Evolutionary conservation across 1,140 invertebrate genomes (phyloP), one percentile per base, ranked within the genome.

Genomic region (Drosophila tristis): DNA sequence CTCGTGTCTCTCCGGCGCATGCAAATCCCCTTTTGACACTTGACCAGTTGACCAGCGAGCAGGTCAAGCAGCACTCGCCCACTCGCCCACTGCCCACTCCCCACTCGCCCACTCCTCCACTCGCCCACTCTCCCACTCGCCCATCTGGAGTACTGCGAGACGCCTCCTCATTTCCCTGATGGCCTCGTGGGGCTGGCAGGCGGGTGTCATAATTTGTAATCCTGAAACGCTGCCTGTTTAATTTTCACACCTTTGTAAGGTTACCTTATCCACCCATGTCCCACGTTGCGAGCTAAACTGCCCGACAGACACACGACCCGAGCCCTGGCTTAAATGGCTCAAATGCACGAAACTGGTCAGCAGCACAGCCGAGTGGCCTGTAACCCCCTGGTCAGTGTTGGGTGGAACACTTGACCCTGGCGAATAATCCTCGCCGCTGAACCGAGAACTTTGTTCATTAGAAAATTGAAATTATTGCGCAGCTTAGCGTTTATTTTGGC

Each of bases 21-120:
- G 84, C 84, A 89, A 87, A 87, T 87, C 84, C 84, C 84, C 58
- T 77, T 89, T 87, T 87, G 84, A 89, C 84, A 89, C 84, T 87
- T 89, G 84, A 86, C 84, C 84, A 78, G 72, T 74, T 82, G 84
- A 82, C 82, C 79, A 77, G 54, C 26, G 16, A 20, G 26, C 80
- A 20, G 64, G 35, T 60, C 61, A 61, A 58, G 64, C 66, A 70
- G 42, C 49, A 9, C 31, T 8, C 45, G 13, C 15, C 54, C 49
- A 13, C 16, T 16, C n/a, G n/a, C n/a, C n/a, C n/a, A n/a, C n/a
- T n/a, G n/a, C n/a, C n/a, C n/a, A n/a, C n/a, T 16, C 16, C 16
- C 16, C 16, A 16, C 16, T 16, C 1, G 0, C 16, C 16, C 16
- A 16, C 16, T 16, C 16, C 1, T 1, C 16, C 16, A 16, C 0